A percentile compares a stretch with the other conserved stretches of the same genome.
Conservation (phyloP, 1,140 invertebrate genomes). For the Sminthurides bifidus region DNA sequence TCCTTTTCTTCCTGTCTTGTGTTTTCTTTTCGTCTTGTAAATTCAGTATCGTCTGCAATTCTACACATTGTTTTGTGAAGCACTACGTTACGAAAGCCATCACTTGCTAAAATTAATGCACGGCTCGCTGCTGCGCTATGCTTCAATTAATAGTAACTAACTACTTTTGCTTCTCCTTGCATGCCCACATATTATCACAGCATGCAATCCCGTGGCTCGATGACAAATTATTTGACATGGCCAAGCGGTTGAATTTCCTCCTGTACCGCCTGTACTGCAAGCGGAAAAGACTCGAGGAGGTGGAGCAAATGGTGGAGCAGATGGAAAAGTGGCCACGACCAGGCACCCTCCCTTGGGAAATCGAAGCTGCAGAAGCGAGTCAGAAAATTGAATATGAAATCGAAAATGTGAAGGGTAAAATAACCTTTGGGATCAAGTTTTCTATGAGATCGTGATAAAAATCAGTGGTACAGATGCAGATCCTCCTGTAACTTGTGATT, state of each 20-base stretch:
- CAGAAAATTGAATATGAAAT: constrained; percentile 16
- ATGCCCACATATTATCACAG: constrained; percentile 2
- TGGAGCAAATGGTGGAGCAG: constrained; percentile 20
- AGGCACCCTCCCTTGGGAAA: constrained; percentile 29
- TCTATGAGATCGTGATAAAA: not conserved
- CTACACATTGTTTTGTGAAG: not conserved
- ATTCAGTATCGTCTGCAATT: not conserved
- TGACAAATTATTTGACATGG: constrained; percentile 27
- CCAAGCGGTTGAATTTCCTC: constrained; percentile 18
- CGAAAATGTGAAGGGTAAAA: constrained; percentile 18
- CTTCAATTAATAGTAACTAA: constrained; percentile 1
- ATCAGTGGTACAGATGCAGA: not conserved
- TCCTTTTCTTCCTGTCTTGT: too few relatives aligned
- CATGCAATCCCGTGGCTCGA: constrained; percentile 29
- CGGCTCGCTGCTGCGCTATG: not conserved
- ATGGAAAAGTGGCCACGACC: constrained; percentile 30
- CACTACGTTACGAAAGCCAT: not conserved
- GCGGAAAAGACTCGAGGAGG: constrained; percentile 19
- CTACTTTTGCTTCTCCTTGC: not conserved
- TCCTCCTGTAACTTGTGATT: not conserved
- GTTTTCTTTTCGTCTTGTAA: not conserved
- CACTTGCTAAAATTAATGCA: not conserved
- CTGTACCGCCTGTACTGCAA: constrained; percentile 16
- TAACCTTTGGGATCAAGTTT: not conserved
- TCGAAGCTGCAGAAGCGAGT: constrained; percentile 16